A percentile compares a stretch with the other conserved stretches of the same genome.
Evolutionary conservation across 30 jellyfish, hydroid and myxozoan species (phyloP).

Genomic region (Euphysa ruthae): DNA sequence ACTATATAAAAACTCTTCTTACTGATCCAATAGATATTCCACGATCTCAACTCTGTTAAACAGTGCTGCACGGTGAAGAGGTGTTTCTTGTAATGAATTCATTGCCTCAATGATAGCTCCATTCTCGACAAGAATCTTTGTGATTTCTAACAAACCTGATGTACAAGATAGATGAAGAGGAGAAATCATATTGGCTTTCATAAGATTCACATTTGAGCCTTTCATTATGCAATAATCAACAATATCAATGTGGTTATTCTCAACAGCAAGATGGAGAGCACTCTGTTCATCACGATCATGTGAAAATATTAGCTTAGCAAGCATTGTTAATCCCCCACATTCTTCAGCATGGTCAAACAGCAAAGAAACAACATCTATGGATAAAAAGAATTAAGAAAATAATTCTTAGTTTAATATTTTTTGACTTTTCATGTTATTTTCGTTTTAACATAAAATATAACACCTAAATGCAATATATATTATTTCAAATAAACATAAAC

Average conservation of each 20-base stretch:
- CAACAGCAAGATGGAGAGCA: conserved; percentile 90
- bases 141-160: conserved; percentile 81
- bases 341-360: conserved; percentile 74
- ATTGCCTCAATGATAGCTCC: conserved; percentile 92
- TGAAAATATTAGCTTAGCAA: conserved; percentile 75
- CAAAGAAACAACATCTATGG: conserved; percentile 57
- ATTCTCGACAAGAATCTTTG: conserved; percentile 56
- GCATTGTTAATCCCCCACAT: conserved; percentile 81
- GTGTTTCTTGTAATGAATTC: conserved; percentile 89
- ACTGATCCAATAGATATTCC: conserved; percentile 60
- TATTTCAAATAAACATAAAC: too few species aligned
- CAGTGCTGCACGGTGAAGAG: conserved; percentile 93
- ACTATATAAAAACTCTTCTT: too few species aligned
- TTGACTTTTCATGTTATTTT: not conserved
- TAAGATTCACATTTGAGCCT: conserved; percentile 90
- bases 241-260: conserved; percentile 69
- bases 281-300: conserved; percentile 97
- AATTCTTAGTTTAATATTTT: not conserved
- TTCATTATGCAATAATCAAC: conserved; percentile 68
- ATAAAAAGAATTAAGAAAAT: not conserved
- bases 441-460: too few species aligned
- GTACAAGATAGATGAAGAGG: conserved; percentile 94
- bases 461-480: too few species aligned
- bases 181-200: conserved; percentile 57
- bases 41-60: conserved; percentile 71